A percentile compares a stretch with the other conserved stretches of the same genome.
phyloP scores from a whole-genome alignment of 2,888 invertebrate genomes.

The Athalia rosae region DNA sequence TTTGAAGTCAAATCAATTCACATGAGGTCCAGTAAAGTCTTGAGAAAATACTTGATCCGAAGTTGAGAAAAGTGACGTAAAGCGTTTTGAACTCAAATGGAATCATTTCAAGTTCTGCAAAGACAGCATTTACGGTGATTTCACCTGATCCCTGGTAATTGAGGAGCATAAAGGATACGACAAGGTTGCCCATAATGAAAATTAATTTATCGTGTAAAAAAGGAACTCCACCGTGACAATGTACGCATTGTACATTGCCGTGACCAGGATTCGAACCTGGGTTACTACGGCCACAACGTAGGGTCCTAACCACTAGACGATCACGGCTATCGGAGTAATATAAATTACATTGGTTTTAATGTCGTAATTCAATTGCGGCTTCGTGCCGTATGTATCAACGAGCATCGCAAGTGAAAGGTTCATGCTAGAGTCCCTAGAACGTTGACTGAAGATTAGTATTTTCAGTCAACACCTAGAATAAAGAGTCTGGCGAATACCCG shows the following conservation, averaged over 20 bases:
- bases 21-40: too few species aligned
- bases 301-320: constrained; percentile 86
- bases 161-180: not conserved
- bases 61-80: not conserved
- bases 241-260: constrained; percentile 73
- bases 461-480: too few species aligned
- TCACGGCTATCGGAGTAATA: constrained; percentile 75
- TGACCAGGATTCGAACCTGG: constrained; percentile 86
- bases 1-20: too few species aligned
- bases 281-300: constrained; percentile 87
- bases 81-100: not conserved
- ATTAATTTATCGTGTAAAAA: not conserved
- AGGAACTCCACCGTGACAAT: constrained; percentile 19
- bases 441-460: too few species aligned
- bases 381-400: too few species aligned
- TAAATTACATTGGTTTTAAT: too few species aligned
- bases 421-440: too few species aligned
- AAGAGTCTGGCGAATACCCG: too few species aligned
- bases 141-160: not conserved
- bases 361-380: too few species aligned
- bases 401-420: too few species aligned
- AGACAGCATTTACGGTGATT: not conserved
- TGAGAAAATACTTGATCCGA: not conserved
- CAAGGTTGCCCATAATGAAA: not conserved
- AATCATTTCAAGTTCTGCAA: too few species aligned